phyloP scores from a whole-genome alignment of 2,888 invertebrate genomes.

The Rhagophthalmus giganteus region DNA sequence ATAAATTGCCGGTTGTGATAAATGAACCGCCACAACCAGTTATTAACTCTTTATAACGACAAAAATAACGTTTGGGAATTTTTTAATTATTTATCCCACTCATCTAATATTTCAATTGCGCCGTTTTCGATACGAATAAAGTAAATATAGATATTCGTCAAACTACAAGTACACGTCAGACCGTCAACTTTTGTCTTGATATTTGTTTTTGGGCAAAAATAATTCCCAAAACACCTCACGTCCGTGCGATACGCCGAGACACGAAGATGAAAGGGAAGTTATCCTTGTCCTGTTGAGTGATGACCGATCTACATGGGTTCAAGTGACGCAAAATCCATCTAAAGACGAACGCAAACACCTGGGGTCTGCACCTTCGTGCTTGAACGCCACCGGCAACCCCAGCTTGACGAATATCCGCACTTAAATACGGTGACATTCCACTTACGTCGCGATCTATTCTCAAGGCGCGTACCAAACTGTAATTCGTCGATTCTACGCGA shows the following conservation, averaged over 20 bases:
- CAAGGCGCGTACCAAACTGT: conserved; percentile 8
- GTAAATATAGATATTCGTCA: too few species aligned
- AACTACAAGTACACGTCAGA: too few species aligned
- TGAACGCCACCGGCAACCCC: conserved; percentile 20
- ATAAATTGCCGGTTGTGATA: too few species aligned
- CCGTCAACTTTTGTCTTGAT: too few species aligned
- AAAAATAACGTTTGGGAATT: too few species aligned
- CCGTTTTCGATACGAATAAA: too few species aligned
- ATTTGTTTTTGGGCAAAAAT: neutral
- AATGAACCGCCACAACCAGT: too few species aligned
- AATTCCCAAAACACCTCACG: conserved; percentile 7
- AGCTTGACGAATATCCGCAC: conserved; percentile 48
- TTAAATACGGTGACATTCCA: conserved; percentile 51
- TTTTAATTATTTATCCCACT: too few species aligned
- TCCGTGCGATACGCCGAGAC: conserved; percentile 15
- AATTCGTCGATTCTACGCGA: neutral
- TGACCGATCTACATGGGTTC: conserved; percentile 39
- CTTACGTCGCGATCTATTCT: conserved; percentile 47
- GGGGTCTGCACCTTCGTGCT: conserved; percentile 37
- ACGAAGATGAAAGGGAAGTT: conserved; percentile 27
- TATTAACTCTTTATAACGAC: too few species aligned
- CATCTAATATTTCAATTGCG: too few species aligned
- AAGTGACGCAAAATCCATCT: conserved; percentile 42
- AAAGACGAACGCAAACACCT: conserved; percentile 44
- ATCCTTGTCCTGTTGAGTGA: conserved; percentile 37